Evolutionary conservation across 1,140 invertebrate species (phyloP).

Genomic region (Pogonus chalceus): DNA sequence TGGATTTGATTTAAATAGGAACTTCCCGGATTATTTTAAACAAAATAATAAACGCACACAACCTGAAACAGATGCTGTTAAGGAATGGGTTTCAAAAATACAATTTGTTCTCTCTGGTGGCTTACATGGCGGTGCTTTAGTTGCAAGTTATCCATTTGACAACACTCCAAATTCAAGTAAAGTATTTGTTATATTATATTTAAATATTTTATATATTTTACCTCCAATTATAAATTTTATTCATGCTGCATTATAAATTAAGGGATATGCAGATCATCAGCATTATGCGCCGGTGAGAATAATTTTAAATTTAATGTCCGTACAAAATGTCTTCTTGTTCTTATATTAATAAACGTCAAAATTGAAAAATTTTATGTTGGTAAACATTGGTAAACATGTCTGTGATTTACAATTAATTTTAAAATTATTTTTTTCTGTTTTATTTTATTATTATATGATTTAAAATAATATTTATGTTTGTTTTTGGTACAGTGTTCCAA

Average conservation of each 20-base stretch:
- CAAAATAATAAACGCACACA: slow-evolving; percentile 75
- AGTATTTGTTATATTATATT: slow-evolving; percentile 35
- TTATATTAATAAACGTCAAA: slow-evolving; percentile 16
- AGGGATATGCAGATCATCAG: slow-evolving; percentile 76
- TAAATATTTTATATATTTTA: slow-evolving; percentile 21
- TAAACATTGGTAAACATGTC: background rate
- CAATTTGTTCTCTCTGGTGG: slow-evolving; percentile 87
- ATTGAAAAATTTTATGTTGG: no score
- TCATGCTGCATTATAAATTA: slow-evolving; percentile 23
- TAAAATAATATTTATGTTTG: background rate
- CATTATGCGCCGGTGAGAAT: slow-evolving; percentile 66
- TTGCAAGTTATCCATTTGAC: slow-evolving; percentile 87
- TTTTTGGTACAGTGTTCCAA: slow-evolving; percentile 59
- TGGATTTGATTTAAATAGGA: slow-evolving; percentile 82
- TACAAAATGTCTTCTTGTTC: no score
- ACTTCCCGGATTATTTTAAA: slow-evolving; percentile 89
- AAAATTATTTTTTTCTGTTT: background rate
- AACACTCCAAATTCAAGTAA: slow-evolving; percentile 85
- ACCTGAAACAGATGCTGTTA: slow-evolving; percentile 89
- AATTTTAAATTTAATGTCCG: no score
- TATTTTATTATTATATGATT: background rate
- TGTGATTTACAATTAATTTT: background rate
- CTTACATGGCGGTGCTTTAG: slow-evolving; percentile 83
- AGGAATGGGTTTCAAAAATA: slow-evolving; percentile 85
- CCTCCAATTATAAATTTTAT: background rate